Evolutionary conservation across 1,140 invertebrate species (phyloP), one percentile per base, ranked within the genome.

Genomic region (Drosophila takahashii): DNA sequence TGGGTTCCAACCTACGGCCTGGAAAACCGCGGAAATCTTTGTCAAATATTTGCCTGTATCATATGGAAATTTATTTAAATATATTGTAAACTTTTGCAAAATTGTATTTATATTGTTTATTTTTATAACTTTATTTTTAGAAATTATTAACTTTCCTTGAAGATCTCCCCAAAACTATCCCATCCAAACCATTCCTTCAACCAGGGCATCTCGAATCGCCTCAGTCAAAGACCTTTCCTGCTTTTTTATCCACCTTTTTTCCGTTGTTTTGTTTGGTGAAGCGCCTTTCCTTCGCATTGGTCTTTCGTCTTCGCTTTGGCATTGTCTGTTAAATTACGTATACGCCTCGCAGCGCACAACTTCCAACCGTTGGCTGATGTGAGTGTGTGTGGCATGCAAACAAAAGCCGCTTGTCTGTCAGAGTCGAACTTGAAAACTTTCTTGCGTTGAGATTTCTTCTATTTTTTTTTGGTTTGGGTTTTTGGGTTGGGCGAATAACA

Each of bases 291-390:
- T 70, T 70, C 39, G 51, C 71, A 57, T 81, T 66, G 66, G 65
- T 42, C 45, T 48, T 29, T 37, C 53, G 44, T 77, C 57, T 72
- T 64, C 57, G 62, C 66, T 66, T 65, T 65, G 71, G 66, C 65
- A 79, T 87, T 87, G 83, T 87, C 84, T 89, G 84, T 61, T 75
- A 87, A 87, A 87, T 89, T 87, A 73, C 83, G 84, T 79, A 89
- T 87, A 87, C 83, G 83, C 79, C 83, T 83, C 79, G 79, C 51
- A 84, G 76, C 83, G 61, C 77, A 77, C 59, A 67, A 67, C 64
- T 67, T 42, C 45, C 65, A 84, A 54, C 62, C 42, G 59, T 69
- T 36, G 60, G 72, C 44, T 64, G 39, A 50, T 66, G 59, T 59
- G 48, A 67, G 61, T 72, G 61, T 48, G 32, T 60, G 42, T 69